phyloP scores from a whole-genome alignment of 1,140 invertebrate species.

The Apocrypta bakeri region DNA sequence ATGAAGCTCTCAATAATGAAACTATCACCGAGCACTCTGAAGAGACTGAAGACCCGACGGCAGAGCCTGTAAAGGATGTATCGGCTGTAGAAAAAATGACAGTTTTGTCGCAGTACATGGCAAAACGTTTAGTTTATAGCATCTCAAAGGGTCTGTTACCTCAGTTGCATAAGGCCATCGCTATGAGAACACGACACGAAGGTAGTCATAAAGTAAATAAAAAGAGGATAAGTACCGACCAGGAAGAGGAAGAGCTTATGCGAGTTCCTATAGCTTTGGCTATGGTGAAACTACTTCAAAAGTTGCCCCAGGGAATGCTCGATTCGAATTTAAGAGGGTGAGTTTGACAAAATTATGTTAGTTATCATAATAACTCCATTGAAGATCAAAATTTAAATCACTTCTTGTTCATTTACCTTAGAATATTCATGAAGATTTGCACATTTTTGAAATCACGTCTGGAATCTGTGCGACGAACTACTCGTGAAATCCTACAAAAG shows the following conservation, averaged over 20 bases:
- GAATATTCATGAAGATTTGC: slow-evolving; percentile 92
- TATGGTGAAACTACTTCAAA: slow-evolving; percentile 92
- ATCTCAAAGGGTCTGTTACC: slow-evolving; percentile 78
- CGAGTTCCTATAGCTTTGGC: slow-evolving; percentile 94
- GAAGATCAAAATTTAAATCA: slow-evolving; percentile 37
- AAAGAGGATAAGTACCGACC: slow-evolving; percentile 77
- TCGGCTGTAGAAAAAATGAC: slow-evolving; percentile 76
- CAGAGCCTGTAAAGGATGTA: slow-evolving; percentile 52
- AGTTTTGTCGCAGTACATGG: slow-evolving; percentile 80
- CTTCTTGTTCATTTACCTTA: slow-evolving; percentile 20
- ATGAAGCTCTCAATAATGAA: slow-evolving; percentile 63
- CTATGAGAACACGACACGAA: slow-evolving; percentile 84
- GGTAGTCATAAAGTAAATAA: slow-evolving; percentile 88
- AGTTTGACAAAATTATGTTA: slow-evolving; percentile 57
- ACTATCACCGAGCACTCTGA: slow-evolving; percentile 58
- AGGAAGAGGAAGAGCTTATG: slow-evolving; percentile 92
- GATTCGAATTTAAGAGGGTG: slow-evolving; percentile 87
- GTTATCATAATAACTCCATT: not conserved
- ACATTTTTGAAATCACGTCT: slow-evolving; percentile 91
- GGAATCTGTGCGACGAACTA: slow-evolving; percentile 88
- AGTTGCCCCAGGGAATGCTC: slow-evolving; percentile 85
- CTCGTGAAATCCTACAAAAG: slow-evolving; percentile 91
- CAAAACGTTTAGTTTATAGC: slow-evolving; percentile 81
- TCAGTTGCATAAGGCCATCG: slow-evolving; percentile 80
- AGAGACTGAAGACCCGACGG: slow-evolving; percentile 41